Base-by-base conservation (phyloP, 2,113 vertebrate genomes). In the Hymenochirus boettgeri region DNA sequence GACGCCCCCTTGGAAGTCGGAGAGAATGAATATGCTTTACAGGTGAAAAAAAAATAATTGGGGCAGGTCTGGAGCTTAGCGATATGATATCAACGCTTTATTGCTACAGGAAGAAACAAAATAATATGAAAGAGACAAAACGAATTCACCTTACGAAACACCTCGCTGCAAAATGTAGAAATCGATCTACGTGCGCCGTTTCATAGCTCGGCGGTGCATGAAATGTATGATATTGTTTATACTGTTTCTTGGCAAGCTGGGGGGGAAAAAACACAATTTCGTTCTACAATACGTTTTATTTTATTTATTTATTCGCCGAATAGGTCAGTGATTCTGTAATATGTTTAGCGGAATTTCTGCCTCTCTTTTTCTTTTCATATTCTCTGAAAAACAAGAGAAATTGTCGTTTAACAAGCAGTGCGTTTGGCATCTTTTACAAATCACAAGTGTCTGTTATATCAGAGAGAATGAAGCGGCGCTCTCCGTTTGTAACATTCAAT, bases 231-330 rank as follows among this genome's bases (percentile, higher is more conserved):
- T 4, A 42, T 5, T 42, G 39, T 42, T 42, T 42, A 6, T 15
- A 4, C 33, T 42, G 39, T 6, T 15, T 17, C 39, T 42, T 42
- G 13, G 17, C 39, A 42, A n/a, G 39, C 39, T 5, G 17, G 15
- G 39, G n/a, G n/a, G n/a, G n/a, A n/a, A n/a, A n/a, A n/a, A 42
- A 42, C 15, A 42, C 39, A 42, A n/a, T 42, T 42, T 42, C 39
- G 13, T 42, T 4, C 33, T 8, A 13, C 33, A n/a, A n/a, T n/a
- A n/a, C n/a, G n/a, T n/a, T n/a, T n/a, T n/a, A n/a, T 31, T 31
- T 10, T 6, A 31, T 31, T 5, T 31, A 31, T 10, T 15, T 42
- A 11, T 42, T 42, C 6, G 39, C 39, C 17, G 15, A 15, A n/a
- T 13, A 42, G 39, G 39, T 42, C 39, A 42, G 17, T 42, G 39